Base-by-base conservation (phyloP, 53 echinoderm and acorn worm genomes). In the Crossaster papposus region DNA sequence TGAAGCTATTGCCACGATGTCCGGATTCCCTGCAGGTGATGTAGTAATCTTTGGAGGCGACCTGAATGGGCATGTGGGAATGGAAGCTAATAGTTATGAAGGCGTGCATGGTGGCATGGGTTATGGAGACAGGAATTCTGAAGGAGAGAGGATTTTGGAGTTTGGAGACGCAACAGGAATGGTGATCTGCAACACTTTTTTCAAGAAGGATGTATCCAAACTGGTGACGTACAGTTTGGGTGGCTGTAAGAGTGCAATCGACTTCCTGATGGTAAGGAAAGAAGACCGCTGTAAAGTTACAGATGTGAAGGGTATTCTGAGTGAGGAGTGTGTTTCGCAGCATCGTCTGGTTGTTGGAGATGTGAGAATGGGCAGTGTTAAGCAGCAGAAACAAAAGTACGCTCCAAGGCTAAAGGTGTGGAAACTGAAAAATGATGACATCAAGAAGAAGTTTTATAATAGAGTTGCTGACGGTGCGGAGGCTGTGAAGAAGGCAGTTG, bases 31-130 rank as follows among this genome's bases (percentile, higher is more conserved):
- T n/a, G n/a, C n/a, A n/a, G n/a, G n/a, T n/a, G n/a, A n/a, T n/a
- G n/a, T n/a, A n/a, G 23, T 65, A 12, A 77, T 88, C 64, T 23
- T 64, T 2, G 68, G 36, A 13, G 68, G 89, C 8, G 68, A 89
- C 50, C 80, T 63, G 28, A 79, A 80, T 65, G 89, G 89, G 14
- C 89, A 89, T 80, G 80, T 89, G 26, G 89, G 89, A 0, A 65
- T 23, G 65, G 52, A 14, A 1, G 65, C 80, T 80, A 70, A 89
- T 79, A 81, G 81, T 2, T 89, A 65, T 68, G 36, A 65, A 3
- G 79, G 44, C 54, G 71, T 70, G 52, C 89, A 80, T 80, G 70
- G 89, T 54, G 80, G 81, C 22, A 33, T 65, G 64, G 70, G 89
- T 14, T 89, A 52, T 36, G 80, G 80, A 36, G 58, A 32, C 28